Percentiles rank a stretch among this genome's conserved stretches.
These are phyloP conservation scores for Gnatocerus cornutus DNA, from an alignment of 2,888 invertebrate genomes.

Conservation along the genomic window DNA sequence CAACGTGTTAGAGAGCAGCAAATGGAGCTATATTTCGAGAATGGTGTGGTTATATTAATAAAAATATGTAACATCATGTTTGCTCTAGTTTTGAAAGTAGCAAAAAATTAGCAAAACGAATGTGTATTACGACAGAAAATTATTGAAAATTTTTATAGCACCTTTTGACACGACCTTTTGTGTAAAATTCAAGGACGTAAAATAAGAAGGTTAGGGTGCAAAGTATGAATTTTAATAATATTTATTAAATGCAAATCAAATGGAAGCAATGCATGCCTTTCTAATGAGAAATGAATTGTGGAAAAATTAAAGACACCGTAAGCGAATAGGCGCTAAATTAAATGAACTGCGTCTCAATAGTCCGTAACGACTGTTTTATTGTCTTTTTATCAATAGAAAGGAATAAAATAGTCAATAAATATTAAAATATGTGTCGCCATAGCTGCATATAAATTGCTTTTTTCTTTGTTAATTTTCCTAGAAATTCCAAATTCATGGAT, in stretches of 20 bases:
- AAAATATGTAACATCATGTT: too few relatives aligned
- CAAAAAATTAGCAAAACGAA: too few relatives aligned
- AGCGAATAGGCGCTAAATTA: slow-evolving; percentile 4
- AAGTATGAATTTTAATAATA: slow-evolving; percentile 7
- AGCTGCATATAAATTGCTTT: slow-evolving; percentile 40
- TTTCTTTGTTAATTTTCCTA: slow-evolving; percentile 18
- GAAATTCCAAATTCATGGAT: slow-evolving; percentile 7
- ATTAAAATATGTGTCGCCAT: slow-evolving; percentile 36
- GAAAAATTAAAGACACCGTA: not conserved
- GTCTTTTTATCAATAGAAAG: slow-evolving; percentile 10
- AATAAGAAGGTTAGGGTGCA: slow-evolving; percentile 9
- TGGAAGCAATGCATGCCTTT: not conserved
- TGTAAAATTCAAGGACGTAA: not conserved
- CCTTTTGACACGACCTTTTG: not conserved
- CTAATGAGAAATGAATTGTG: too few relatives aligned
- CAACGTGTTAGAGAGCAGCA: too few relatives aligned
- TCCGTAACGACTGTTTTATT: slow-evolving; percentile 27
- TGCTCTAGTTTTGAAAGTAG: too few relatives aligned
- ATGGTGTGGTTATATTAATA: too few relatives aligned
- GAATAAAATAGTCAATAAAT: slow-evolving; percentile 41
- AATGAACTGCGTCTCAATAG: slow-evolving; percentile 24
- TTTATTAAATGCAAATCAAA: not conserved
- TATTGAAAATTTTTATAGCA: not conserved
- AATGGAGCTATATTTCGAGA: too few relatives aligned
- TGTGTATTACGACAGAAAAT: too few relatives aligned